A percentile compares a stretch with the other conserved stretches of the same genome.
Conservation (phyloP, 2,797 vertebrate genomes). For the Macroramphosus scolopax region DNA sequence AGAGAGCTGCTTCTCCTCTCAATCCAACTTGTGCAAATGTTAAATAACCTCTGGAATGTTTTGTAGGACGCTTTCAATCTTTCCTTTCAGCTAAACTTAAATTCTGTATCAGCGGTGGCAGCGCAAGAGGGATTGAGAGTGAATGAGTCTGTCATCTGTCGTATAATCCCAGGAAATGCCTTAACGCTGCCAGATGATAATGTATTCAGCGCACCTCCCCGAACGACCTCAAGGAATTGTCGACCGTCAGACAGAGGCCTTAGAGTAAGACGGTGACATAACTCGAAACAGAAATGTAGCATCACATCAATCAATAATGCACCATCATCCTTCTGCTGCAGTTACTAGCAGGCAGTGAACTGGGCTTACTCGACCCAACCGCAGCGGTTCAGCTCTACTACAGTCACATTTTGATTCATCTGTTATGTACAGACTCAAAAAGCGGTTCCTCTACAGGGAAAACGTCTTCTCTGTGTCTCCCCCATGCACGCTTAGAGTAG, state of each 20-base stretch:
- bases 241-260: conserved; percentile 50
- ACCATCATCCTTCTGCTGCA: conserved; percentile 26
- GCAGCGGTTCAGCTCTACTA: conserved; percentile 4
- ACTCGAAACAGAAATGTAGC: conserved; percentile 48
- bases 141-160: conserved; percentile 53
- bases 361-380: conserved; percentile 17
- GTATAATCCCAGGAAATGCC: conserved; percentile 58
- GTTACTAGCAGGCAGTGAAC: conserved; percentile 11
- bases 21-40: conserved; percentile 34
- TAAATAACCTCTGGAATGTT: conserved; percentile 34
- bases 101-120: conserved; percentile 23
- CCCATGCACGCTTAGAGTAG: conserved; percentile 19
- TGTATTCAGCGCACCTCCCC: conserved; percentile 57
- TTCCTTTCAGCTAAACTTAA: conserved; percentile 18
- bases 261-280: conserved; percentile 47
- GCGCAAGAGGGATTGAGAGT: conserved; percentile 31
- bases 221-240: conserved; percentile 50
- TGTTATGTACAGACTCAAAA: conserved; percentile 13
- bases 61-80: conserved; percentile 22
- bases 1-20: conserved; percentile 24
- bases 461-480: conserved; percentile 2
- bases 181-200: conserved; percentile 49
- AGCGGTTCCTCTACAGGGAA: conserved; percentile 18
- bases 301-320: conserved; percentile 47
- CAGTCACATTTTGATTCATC: conserved; percentile 8